phyloP scores from a whole-genome alignment of 92 coral and sea anemone genomes.

The Parazoanthus swiftii region DNA sequence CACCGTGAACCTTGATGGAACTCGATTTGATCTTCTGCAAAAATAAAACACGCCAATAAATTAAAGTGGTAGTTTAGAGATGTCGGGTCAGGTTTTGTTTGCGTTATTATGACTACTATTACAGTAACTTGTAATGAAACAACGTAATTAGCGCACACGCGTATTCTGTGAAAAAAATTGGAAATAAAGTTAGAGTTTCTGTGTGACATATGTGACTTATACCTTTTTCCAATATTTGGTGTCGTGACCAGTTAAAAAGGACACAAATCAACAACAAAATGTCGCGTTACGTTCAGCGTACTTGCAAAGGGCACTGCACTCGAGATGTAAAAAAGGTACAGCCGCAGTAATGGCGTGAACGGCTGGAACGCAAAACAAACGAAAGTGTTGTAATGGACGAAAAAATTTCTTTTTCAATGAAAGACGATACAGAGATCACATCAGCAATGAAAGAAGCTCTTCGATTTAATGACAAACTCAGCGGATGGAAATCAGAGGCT shows the following conservation, averaged over 20 bases:
- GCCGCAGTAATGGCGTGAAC: background rate
- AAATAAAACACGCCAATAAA: no score
- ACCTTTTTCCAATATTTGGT: slow-evolving; percentile 29
- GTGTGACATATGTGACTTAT: slow-evolving; percentile 7
- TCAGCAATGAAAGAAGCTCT: slow-evolving; percentile 7
- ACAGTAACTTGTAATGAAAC: background rate
- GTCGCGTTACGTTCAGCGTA: slow-evolving; percentile 12
- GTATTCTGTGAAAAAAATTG: background rate
- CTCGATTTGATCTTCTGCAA: no score
- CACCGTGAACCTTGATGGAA: no score
- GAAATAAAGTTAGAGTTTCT: slow-evolving; percentile 11
- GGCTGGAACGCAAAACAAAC: background rate
- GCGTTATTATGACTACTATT: no score
- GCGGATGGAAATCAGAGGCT: slow-evolving; percentile 9
- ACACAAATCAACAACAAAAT: slow-evolving; percentile 13
- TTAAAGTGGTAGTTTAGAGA: no score
- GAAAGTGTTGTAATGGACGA: slow-evolving; percentile 3
- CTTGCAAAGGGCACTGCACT: slow-evolving; percentile 1
- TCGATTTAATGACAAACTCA: slow-evolving; percentile 11
- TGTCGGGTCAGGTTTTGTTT: no score
- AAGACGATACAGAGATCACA: slow-evolving; percentile 21
- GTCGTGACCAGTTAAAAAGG: slow-evolving; percentile 73
- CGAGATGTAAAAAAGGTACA: background rate
- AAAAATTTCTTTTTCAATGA: slow-evolving; percentile 9
- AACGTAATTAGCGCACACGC: background rate